A percentile compares a stretch with the other conserved stretches of the same genome.
Conservation (phyloP, 2,113 vertebrate genomes). For the Tetrax tetrax region DNA sequence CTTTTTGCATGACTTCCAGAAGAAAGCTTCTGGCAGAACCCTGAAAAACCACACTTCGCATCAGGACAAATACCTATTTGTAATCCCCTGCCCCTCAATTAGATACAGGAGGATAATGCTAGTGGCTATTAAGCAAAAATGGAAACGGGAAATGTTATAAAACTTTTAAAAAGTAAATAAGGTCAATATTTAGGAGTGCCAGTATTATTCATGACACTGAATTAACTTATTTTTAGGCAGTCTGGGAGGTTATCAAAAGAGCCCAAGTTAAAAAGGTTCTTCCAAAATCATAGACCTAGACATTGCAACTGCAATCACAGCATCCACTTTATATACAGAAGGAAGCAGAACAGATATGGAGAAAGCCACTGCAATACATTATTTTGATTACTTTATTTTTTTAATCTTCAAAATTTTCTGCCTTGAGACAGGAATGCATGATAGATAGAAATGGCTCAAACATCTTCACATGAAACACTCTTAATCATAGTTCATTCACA, state of each 20-base stretch:
- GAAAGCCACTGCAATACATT: slow-evolving; percentile 49
- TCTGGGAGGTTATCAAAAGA: not conserved
- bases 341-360: not conserved
- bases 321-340: not conserved
- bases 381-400: slow-evolving; percentile 84
- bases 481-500: slow-evolving; percentile 85
- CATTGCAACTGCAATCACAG: not conserved
- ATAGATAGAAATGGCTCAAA: slow-evolving; percentile 96
- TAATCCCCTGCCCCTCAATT: not conserved
- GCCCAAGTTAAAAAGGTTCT: not conserved
- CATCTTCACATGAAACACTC: slow-evolving; percentile 90
- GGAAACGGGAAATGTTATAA: not conserved
- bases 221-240: not conserved
- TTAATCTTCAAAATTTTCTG: slow-evolving; percentile 91
- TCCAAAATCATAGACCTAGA: not conserved
- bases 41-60: not conserved
- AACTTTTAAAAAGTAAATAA: not conserved
- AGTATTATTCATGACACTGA: not conserved
- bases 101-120: not conserved
- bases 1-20: not conserved
- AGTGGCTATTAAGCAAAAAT: not conserved
- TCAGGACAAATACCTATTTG: not conserved
- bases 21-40: not conserved
- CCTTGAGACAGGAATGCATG: slow-evolving; percentile 96
- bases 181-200: not conserved